phyloP scores from a whole-genome alignment of 2,797 vertebrate genomes.

The Limnodromus scolopaceus region DNA sequence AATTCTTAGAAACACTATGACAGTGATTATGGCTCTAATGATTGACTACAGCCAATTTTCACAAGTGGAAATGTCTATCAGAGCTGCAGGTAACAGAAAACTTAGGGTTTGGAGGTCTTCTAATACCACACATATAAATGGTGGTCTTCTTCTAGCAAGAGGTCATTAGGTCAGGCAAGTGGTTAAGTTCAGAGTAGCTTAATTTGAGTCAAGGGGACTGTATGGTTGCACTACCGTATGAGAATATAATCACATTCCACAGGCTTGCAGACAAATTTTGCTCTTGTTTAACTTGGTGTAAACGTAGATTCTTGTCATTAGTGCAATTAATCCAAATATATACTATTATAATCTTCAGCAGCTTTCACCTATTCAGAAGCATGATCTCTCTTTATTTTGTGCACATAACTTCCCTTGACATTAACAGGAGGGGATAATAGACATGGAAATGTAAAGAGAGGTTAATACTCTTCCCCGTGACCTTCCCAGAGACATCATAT shows the following conservation, averaged over 20 bases:
- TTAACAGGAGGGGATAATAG: conserved; percentile 59
- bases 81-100: not conserved
- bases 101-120: not conserved
- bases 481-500: conserved; percentile 44
- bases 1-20: not conserved
- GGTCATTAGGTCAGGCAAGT: not conserved
- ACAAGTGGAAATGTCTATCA: not conserved
- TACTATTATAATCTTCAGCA: not conserved
- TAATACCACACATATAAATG: not conserved
- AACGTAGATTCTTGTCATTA: not conserved
- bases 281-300: not conserved
- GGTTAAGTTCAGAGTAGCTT: not conserved
- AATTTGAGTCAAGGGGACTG: not conserved
- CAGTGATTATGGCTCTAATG: not conserved
- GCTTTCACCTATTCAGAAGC: conserved; percentile 44
- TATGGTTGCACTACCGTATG: not conserved
- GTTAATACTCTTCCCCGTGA: conserved; percentile 65
- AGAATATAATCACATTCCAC: not conserved
- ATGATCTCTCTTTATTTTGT: conserved; percentile 27
- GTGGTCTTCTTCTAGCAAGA: not conserved
- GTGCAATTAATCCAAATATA: conserved; percentile 39
- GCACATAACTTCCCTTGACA: conserved; percentile 63
- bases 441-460: conserved; percentile 66
- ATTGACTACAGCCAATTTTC: not conserved
- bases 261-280: not conserved